These are phyloP conservation scores for Xestoiulus laeticollis DNA, from an alignment of 2,888 invertebrate species.

Conservation along the genomic window DNA sequence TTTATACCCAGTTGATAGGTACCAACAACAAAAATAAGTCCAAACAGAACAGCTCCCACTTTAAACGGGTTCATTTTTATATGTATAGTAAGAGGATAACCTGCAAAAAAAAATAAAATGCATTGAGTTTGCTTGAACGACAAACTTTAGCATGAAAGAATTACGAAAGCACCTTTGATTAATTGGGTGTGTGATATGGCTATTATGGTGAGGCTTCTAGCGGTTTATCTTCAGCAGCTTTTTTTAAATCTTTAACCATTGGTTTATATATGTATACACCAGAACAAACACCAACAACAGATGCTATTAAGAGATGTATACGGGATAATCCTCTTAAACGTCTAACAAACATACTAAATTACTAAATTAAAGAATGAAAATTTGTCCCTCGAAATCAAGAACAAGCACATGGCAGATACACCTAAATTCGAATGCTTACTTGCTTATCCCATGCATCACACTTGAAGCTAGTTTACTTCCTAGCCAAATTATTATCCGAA, in stretches of 20 bases:
- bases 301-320: background rate
- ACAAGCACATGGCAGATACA: no score
- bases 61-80: background rate
- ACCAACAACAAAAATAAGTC: background rate
- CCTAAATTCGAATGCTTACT: no score
- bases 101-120: background rate
- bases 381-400: background rate
- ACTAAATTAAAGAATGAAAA: background rate
- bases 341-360: slow-evolving; percentile 42
- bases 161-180: background rate
- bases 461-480: no score
- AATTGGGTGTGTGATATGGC: no score
- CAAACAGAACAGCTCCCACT: background rate
- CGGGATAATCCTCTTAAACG: background rate
- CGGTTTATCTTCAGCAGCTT: background rate
- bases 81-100: background rate
- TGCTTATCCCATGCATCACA: background rate
- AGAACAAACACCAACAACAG: background rate
- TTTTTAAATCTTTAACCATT: background rate
- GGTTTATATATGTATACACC: slow-evolving; percentile 45
- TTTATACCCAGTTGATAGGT: background rate
- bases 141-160: background rate
- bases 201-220: background rate
- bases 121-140: background rate
- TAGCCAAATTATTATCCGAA: no score